These are phyloP conservation scores for Schizothorax lantsangensis DNA, from an alignment of 2,797 vertebrate species.

Conservation along the genomic window DNA sequence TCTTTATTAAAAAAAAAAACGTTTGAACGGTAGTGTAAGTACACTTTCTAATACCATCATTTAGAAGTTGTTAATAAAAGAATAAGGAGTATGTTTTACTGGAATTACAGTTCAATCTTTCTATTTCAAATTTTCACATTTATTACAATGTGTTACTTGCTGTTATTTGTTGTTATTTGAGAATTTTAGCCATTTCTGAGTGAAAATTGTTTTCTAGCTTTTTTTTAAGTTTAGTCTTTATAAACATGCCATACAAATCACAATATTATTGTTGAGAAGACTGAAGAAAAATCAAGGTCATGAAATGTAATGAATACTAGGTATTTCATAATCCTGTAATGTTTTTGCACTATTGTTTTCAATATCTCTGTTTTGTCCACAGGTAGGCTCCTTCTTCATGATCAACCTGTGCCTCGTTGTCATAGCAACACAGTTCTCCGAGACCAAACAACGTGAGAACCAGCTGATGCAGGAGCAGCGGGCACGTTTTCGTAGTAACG, in stretches of 20 bases:
- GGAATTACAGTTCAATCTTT: neutral
- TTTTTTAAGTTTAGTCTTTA: neutral
- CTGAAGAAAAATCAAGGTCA: too few species aligned
- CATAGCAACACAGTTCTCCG: slow-evolving; percentile 97
- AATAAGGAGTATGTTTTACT: neutral
- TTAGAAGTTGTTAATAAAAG: neutral
- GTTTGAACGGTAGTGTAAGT: neutral
- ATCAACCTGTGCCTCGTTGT: slow-evolving; percentile 99
- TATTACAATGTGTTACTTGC: neutral
- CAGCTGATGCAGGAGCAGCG: slow-evolving; percentile 97
- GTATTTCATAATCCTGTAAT: neutral
- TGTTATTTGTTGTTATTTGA: neutral
- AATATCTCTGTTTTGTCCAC: slow-evolving; percentile 38
- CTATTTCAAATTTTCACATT: neutral
- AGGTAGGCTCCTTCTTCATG: slow-evolving; percentile 99
- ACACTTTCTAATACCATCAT: neutral
- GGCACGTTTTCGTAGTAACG: slow-evolving; percentile 88
- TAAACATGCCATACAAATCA: neutral
- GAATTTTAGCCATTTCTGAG: neutral
- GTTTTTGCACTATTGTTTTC: neutral
- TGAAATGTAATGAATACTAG: neutral
- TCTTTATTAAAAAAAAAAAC: neutral
- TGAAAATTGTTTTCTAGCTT: neutral
- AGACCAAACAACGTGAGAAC: slow-evolving; percentile 97
- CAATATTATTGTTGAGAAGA: neutral